Evolutionary conservation across 2,888 invertebrate genomes (phyloP).

Genomic region (Thymelicus acteon): DNA sequence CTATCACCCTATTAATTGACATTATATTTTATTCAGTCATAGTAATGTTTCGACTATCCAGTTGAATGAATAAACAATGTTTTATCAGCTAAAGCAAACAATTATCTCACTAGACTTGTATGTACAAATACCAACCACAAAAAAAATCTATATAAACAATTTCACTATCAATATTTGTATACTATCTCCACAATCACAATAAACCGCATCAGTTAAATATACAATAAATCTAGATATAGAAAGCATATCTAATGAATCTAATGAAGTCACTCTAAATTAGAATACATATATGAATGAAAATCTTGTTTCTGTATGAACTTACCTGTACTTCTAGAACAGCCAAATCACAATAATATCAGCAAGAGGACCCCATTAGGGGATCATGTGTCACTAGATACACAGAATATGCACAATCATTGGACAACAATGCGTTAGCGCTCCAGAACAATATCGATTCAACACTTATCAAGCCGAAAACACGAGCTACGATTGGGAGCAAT

Average conservation of each 20-base stretch:
- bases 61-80: background rate
- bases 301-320: constrained; percentile 42
- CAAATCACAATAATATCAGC: constrained; percentile 44
- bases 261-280: background rate
- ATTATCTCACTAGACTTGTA: background rate
- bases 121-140: background rate
- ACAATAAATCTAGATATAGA: background rate
- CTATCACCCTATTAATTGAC: too few relatives aligned
- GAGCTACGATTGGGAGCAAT: constrained; percentile 45
- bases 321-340: constrained; percentile 47
- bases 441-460: constrained; percentile 66
- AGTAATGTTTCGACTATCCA: background rate
- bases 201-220: background rate
- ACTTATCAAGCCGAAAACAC: constrained; percentile 56
- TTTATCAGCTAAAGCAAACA: constrained; percentile 5
- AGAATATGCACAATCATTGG: constrained; percentile 73
- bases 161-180: background rate
- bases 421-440: constrained; percentile 61
- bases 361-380: constrained; percentile 56
- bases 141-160: background rate
- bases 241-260: background rate
- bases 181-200: background rate
- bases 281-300: background rate
- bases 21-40: background rate
- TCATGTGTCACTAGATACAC: constrained; percentile 59